phyloP scores from a whole-genome alignment of 2,888 invertebrate genomes.

The Phaedon cochleariae region DNA sequence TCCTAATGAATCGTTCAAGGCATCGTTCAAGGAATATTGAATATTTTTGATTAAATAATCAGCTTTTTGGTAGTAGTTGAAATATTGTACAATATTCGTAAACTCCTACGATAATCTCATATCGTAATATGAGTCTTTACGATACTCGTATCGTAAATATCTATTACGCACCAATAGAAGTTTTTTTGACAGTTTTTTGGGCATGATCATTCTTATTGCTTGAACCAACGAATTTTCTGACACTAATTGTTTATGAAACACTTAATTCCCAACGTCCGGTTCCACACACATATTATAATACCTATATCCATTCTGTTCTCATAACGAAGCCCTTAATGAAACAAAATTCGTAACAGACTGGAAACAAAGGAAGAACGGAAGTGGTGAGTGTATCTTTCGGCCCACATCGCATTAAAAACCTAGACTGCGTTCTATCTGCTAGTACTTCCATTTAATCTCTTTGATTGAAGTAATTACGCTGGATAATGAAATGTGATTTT shows the following conservation, averaged over 20 bases:
- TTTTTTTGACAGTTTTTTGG: too few species aligned
- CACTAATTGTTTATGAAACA: not conserved
- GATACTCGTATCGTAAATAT: too few species aligned
- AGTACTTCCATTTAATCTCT: constrained; percentile 26
- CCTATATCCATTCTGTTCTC: constrained; percentile 9
- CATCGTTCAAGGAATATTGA: too few species aligned
- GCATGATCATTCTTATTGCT: too few species aligned
- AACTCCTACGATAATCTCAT: too few species aligned
- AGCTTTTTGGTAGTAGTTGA: too few species aligned
- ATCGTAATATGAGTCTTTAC: too few species aligned
- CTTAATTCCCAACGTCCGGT: constrained; percentile 24
- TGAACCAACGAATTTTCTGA: too few species aligned
- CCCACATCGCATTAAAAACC: constrained; percentile 31
- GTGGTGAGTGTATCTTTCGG: constrained; percentile 28
- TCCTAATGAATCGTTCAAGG: too few species aligned
- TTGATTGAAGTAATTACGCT: constrained; percentile 20
- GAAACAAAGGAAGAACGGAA: constrained; percentile 37
- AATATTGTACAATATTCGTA: too few species aligned
- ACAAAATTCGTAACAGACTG: constrained; percentile 30
- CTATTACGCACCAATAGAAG: too few species aligned
- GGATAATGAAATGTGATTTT: constrained; percentile 16
- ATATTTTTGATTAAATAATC: too few species aligned
- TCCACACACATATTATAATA: not conserved
- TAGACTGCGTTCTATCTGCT: constrained; percentile 13
- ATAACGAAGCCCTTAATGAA: constrained; percentile 28